These are phyloP conservation scores for Sitta carolinensis DNA, from an alignment of 2,797 vertebrate genomes.

Conservation along the genomic window DNA sequence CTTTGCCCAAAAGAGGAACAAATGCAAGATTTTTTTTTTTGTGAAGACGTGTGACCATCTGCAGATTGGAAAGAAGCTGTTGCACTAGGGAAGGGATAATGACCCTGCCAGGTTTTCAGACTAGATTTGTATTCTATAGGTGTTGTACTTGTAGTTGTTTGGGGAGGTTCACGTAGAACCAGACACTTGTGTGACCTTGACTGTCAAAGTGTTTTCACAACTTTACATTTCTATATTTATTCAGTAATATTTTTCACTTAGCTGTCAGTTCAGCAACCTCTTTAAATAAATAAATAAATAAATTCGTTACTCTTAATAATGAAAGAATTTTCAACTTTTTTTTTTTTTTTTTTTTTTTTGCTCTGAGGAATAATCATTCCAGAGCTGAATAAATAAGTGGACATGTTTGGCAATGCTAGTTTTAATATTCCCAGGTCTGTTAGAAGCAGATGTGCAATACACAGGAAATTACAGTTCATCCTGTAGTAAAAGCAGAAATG, in stretches of 20 bases:
- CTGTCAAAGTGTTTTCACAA: background rate
- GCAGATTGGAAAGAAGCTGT: background rate
- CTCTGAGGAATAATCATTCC: background rate
- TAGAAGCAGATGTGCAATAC: background rate
- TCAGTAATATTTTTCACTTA: background rate
- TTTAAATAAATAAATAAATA: background rate
- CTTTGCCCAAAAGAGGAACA: background rate
- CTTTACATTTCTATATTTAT: background rate
- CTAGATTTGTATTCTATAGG: accelerated
- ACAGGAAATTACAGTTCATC: background rate
- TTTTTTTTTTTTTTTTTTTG: background rate
- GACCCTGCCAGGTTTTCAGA: background rate
- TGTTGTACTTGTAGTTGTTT: background rate
- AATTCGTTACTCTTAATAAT: background rate
- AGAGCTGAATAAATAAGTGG: background rate
- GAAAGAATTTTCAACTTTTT: accelerated
- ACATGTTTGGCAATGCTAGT: background rate
- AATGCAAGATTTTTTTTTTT: background rate
- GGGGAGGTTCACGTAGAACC: background rate
- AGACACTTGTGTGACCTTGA: background rate
- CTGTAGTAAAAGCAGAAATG: background rate
- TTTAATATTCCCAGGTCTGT: background rate
- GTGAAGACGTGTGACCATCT: background rate
- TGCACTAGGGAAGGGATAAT: background rate
- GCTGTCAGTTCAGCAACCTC: background rate